These are phyloP conservation scores for Megaptera novaeangliae DNA, from an alignment of 2,113 vertebrate genomes.

Conservation along the genomic window DNA sequence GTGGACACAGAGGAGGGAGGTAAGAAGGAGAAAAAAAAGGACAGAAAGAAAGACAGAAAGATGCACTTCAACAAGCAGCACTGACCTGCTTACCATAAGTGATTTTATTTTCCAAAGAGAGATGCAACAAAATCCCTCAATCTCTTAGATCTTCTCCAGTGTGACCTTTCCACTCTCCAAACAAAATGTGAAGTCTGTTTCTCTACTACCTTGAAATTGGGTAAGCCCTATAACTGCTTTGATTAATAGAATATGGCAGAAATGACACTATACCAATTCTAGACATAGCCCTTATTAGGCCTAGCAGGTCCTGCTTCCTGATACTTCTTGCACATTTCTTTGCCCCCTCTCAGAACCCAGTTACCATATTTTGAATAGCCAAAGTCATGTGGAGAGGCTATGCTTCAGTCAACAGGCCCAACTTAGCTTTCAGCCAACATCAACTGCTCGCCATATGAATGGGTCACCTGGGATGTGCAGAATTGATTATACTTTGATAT, in stretches of 20 bases:
- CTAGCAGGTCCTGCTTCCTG: not conserved
- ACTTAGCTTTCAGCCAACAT: not conserved
- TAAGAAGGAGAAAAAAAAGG: not conserved
- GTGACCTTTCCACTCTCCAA: not conserved
- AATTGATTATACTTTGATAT: not conserved
- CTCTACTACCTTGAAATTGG: not conserved
- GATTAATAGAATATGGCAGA: not conserved
- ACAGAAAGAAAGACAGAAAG: not conserved
- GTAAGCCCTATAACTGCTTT: not conserved
- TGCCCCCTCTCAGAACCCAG: not conserved
- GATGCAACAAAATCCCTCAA: not conserved
- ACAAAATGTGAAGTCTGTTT: not conserved
- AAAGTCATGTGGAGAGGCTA: not conserved
- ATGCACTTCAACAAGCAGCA: not conserved
- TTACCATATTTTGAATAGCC: not conserved
- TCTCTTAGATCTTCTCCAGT: not conserved
- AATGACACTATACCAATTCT: not conserved
- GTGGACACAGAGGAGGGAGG: not conserved
- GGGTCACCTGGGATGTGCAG: not conserved
- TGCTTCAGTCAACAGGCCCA: not conserved
- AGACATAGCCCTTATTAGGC: not conserved
- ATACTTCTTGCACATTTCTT: not conserved
- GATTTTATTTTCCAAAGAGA: not conserved
- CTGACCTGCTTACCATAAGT: not conserved
- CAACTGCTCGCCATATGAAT: not conserved